A percentile compares a stretch with the other conserved stretches of the same genome.
phyloP scores from a whole-genome alignment of 2,797 vertebrate genomes.

The Diceros bicornis region DNA sequence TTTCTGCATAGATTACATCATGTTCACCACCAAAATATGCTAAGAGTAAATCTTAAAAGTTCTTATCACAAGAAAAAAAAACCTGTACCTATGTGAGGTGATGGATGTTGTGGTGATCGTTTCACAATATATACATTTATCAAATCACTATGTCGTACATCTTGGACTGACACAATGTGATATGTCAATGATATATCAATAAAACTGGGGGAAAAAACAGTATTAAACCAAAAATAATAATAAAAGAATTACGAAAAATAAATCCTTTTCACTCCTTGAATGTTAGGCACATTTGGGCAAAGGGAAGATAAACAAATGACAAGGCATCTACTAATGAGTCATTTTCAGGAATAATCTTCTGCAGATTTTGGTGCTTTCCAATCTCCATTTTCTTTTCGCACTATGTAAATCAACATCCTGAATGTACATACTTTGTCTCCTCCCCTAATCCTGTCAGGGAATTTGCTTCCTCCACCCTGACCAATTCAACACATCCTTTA shows the following conservation, averaged over 20 bases:
- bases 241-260: neutral
- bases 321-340: neutral
- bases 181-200: neutral
- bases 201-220: neutral
- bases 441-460: neutral
- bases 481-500: neutral
- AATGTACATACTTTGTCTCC: neutral
- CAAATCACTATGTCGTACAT: neutral
- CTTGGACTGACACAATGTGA: neutral
- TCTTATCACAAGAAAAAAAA: neutral
- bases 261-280: neutral
- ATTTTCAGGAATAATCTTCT: neutral
- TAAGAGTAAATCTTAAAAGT: neutral
- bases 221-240: neutral
- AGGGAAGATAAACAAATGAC: conserved; percentile 32
- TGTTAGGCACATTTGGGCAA: neutral
- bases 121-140: too few species aligned
- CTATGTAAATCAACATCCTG: neutral
- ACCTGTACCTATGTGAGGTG: neutral
- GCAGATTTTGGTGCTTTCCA: conserved; percentile 53
- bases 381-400: neutral
- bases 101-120: neutral
- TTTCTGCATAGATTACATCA: too few species aligned
- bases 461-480: neutral
- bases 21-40: too few species aligned